These are phyloP conservation scores for Piezodorus guildinii DNA, from an alignment of 1,140 invertebrate genomes.

Conservation along the genomic window DNA sequence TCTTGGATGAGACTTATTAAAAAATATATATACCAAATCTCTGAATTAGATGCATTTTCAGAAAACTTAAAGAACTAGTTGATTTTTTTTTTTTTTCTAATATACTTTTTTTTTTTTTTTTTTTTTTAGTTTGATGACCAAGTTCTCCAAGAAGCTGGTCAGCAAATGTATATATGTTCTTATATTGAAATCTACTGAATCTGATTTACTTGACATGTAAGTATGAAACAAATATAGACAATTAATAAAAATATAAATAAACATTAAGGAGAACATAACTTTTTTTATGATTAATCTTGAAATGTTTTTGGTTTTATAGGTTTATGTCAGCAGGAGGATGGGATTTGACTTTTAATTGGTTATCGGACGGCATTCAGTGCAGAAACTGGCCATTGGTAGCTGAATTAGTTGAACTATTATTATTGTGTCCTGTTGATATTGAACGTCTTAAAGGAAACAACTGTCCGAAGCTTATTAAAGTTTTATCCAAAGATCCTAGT, in stretches of 20 bases:
- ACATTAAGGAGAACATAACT: no score
- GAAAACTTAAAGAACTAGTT: no score
- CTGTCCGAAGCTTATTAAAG: slow-evolving; percentile 81
- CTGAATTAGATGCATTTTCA: no score
- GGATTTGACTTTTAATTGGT: slow-evolving; percentile 76
- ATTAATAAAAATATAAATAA: no score
- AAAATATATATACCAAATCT: no score
- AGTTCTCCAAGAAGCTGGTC: slow-evolving; percentile 89
- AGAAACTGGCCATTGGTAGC: slow-evolving; percentile 76
- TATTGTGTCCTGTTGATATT: slow-evolving; percentile 77
- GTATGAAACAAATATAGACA: slow-evolving; percentile 32
- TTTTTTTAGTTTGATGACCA: slow-evolving; percentile 78
- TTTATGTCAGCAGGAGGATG: slow-evolving; percentile 86
- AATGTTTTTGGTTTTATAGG: slow-evolving; percentile 33
- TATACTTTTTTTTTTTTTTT: no score
- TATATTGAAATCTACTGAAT: slow-evolving; percentile 79
- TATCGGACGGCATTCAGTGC: slow-evolving; percentile 67
- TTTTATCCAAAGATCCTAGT: slow-evolving; percentile 56
- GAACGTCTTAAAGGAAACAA: slow-evolving; percentile 80
- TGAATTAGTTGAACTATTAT: slow-evolving; percentile 71
- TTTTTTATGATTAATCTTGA: no score
- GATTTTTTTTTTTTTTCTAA: no score
- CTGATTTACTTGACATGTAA: slow-evolving; percentile 67
- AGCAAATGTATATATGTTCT: slow-evolving; percentile 92
- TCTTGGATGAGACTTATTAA: no score